phyloP scores from a whole-genome alignment of 2,113 vertebrate species.

The Misgurnus mizolepis region DNA sequence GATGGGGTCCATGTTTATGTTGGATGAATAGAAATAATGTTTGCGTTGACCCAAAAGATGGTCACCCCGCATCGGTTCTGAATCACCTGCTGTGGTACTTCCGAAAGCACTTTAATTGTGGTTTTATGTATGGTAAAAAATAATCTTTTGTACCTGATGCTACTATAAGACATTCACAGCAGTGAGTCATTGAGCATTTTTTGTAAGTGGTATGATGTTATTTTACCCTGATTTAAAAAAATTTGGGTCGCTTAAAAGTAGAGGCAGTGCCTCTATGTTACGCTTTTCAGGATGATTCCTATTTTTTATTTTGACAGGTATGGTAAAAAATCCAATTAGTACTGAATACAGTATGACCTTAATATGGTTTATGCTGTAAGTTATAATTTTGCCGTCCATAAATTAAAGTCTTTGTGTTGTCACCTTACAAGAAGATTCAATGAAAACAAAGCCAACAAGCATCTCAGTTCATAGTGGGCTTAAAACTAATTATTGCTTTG shows the following conservation, averaged over 20 bases:
- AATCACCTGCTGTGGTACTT: constrained; percentile 5
- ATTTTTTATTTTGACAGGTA: no score
- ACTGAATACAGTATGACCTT: no score
- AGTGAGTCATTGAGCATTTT: background rate
- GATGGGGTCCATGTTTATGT: background rate
- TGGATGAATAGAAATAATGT: constrained; percentile 1
- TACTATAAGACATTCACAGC: background rate
- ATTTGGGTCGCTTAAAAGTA: background rate
- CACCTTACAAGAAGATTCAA: no score
- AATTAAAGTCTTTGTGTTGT: no score
- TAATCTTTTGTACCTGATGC: background rate
- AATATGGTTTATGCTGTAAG: no score
- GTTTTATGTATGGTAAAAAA: constrained; percentile 11
- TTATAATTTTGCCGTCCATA: no score
- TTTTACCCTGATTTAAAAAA: background rate
- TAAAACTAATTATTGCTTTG: no score
- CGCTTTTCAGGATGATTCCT: background rate
- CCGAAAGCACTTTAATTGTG: constrained; percentile 5
- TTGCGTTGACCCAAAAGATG: constrained; percentile 20
- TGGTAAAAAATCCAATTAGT: no score
- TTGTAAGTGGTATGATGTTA: background rate
- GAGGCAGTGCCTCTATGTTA: background rate
- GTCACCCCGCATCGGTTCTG: constrained; percentile 4
- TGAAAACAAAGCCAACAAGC: no score
- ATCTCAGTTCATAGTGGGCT: no score